phyloP scores from a whole-genome alignment of 2,797 vertebrate species.

The Molossus molossus region DNA sequence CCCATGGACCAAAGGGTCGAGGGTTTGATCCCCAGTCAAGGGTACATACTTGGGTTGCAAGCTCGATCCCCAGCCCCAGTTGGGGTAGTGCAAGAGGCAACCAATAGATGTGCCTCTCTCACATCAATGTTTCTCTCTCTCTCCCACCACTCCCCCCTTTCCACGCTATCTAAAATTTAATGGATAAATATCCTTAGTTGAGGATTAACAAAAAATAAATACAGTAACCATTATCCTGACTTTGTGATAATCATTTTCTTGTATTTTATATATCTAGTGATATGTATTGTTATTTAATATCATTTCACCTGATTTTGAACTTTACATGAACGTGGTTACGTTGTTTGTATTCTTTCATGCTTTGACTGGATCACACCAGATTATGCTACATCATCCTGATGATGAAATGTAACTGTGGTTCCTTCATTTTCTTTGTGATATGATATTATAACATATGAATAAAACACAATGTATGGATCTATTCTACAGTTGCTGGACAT shows the following conservation, averaged over 20 bases:
- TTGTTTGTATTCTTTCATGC: background rate
- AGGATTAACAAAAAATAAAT: background rate
- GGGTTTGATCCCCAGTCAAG: background rate
- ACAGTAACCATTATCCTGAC: background rate
- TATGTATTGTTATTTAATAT: background rate
- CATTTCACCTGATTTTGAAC: background rate
- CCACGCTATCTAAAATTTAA: background rate
- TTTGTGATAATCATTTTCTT: constrained; percentile 8
- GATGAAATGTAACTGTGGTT: background rate
- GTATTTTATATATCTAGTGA: background rate
- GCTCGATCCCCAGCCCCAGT: background rate
- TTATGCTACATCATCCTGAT: background rate
- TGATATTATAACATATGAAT: background rate
- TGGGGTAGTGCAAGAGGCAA: background rate
- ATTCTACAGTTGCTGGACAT: background rate
- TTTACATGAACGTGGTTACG: background rate
- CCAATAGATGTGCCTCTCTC: background rate
- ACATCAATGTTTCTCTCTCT: background rate
- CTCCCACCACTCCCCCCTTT: background rate
- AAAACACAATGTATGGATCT: background rate
- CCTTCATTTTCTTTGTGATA: background rate
- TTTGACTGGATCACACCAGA: background rate
- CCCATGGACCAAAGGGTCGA: background rate
- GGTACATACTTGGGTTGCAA: background rate
- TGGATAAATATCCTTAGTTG: background rate